phyloP scores from a whole-genome alignment of 2,797 vertebrate species.

The Clarias pachynema region DNA sequence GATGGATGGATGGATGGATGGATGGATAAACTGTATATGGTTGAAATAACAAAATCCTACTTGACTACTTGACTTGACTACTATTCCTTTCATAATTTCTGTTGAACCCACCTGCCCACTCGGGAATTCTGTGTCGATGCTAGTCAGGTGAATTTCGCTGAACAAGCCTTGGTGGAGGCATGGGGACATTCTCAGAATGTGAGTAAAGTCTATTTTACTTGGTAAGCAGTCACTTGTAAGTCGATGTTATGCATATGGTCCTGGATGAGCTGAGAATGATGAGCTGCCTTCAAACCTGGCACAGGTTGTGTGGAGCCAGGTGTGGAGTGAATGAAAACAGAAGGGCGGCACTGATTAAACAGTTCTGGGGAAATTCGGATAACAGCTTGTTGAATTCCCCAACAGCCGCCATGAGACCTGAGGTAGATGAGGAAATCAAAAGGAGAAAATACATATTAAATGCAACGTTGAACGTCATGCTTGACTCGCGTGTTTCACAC shows the following conservation, averaged over 20 bases:
- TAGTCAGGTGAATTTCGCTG: conserved; percentile 20
- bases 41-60: no score
- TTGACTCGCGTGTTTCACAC: neutral
- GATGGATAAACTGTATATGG: no score
- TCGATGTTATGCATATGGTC: conserved; percentile 47
- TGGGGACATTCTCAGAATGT: neutral
- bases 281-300: conserved; percentile 35
- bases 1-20: no score
- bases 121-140: conserved; percentile 43
- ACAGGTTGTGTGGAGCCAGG: conserved; percentile 33
- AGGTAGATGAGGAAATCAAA: conserved; percentile 22
- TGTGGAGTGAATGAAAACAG: conserved; percentile 37
- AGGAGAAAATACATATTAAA: conserved; percentile 4
- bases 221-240: conserved; percentile 41
- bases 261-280: conserved; percentile 22
- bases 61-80: no score
- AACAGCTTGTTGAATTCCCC: conserved; percentile 42
- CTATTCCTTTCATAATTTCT: neutral
- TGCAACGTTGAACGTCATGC: neutral
- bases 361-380: conserved; percentile 48
- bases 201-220: conserved; percentile 39
- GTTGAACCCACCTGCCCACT: neutral
- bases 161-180: conserved; percentile 34
- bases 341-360: conserved; percentile 47
- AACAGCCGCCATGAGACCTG: neutral